Conservation (phyloP, 2,888 invertebrate species). For the Galeruca laticollis region DNA sequence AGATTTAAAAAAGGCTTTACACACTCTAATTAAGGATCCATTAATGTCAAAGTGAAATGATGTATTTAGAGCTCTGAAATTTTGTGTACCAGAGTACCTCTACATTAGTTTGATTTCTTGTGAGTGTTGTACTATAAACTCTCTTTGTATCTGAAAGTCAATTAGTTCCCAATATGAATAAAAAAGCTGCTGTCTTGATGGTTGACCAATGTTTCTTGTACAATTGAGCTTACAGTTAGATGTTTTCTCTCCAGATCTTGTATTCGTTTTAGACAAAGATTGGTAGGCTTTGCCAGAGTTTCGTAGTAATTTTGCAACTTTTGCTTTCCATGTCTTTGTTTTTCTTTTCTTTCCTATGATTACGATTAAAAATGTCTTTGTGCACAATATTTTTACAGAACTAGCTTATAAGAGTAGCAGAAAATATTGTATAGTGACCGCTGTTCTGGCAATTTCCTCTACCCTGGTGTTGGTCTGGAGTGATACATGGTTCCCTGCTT, state of each 20-base stretch:
- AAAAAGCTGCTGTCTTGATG: constrained; percentile 1
- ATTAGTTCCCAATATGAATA: constrained; percentile 15
- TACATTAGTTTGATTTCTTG: constrained; percentile 20
- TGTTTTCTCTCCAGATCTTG: constrained; percentile 22
- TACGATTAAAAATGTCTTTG: too few relatives aligned
- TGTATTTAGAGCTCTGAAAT: constrained; percentile 20
- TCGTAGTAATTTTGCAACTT: constrained; percentile 11
- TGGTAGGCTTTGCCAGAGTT: constrained; percentile 19
- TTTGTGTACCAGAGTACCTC: constrained; percentile 21
- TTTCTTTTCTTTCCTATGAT: too few relatives aligned
- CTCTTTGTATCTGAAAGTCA: constrained; percentile 25
- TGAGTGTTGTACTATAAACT: constrained; percentile 17
- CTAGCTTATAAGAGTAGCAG: too few relatives aligned
- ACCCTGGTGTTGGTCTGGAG: too few relatives aligned
- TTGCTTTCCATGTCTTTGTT: constrained; percentile 17
- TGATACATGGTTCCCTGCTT: too few relatives aligned
- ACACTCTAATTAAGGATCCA: constrained; percentile 31
- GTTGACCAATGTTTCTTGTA: constrained; percentile 21
- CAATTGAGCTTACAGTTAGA: constrained; percentile 28
- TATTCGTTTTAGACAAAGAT: constrained; percentile 26
- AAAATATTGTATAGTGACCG: too few relatives aligned
- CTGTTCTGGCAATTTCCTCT: too few relatives aligned
- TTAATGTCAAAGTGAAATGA: constrained; percentile 35
- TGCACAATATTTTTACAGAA: too few relatives aligned
- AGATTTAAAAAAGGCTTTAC: constrained; percentile 37